A percentile compares a stretch with the other conserved stretches of the same genome.
Conservation (phyloP, 2,888 invertebrate species). For the Zhuqinia jingwanae region DNA sequence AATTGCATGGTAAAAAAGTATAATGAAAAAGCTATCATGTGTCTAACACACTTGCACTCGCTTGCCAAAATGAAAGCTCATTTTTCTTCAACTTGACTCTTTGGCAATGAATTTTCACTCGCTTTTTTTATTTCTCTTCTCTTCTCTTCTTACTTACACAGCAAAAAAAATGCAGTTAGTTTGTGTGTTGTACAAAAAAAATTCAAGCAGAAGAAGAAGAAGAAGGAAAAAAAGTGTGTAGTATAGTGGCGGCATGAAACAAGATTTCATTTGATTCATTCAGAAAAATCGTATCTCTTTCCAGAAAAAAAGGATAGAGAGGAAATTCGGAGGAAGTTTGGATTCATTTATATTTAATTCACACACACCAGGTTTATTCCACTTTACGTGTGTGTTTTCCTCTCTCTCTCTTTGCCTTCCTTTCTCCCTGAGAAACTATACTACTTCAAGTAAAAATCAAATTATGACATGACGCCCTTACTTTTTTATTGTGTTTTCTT, state of each 20-base stretch:
- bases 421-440: conserved; percentile 15
- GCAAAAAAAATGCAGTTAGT: not conserved
- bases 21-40: conserved; percentile 70
- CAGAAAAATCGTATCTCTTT: conserved; percentile 54
- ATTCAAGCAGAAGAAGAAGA: not conserved
- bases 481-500: conserved; percentile 36
- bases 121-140: conserved; percentile 9
- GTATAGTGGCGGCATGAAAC: not conserved
- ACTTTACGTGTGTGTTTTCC: conserved; percentile 1
- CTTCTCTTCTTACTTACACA: conserved; percentile 16
- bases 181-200: not conserved
- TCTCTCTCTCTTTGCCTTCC: not conserved
- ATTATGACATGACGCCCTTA: conserved; percentile 65
- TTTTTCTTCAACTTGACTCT: conserved; percentile 66
- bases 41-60: conserved; percentile 68
- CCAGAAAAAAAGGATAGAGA: not conserved
- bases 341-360: conserved; percentile 70
- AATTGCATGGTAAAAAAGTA: conserved; percentile 52
- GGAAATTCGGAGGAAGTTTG: conserved; percentile 56
- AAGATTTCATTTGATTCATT: conserved; percentile 64
- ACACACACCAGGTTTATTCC: conserved; percentile 55
- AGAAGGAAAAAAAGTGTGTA: not conserved
- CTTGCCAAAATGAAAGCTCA: conserved; percentile 68
- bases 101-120: conserved; percentile 66
- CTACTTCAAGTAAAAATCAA: conserved; percentile 62